Conservation (phyloP, 53 echinoderm and acorn worm genomes). For the Actinopyga echinites region DNA sequence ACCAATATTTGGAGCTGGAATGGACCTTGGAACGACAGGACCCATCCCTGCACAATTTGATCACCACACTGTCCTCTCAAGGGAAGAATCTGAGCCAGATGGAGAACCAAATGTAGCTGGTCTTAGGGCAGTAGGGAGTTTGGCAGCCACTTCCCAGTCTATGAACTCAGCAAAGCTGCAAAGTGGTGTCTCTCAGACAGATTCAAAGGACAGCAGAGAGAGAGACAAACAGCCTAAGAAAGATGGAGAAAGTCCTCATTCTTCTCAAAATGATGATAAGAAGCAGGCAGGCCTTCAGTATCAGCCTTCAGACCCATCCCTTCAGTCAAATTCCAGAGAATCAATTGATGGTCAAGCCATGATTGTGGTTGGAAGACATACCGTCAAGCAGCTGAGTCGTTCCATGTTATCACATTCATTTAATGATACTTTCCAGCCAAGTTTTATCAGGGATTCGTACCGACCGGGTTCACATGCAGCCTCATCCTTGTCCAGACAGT, state of each 20-base stretch:
- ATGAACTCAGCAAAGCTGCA: too few relatives aligned
- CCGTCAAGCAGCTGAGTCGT: slow-evolving; percentile 22
- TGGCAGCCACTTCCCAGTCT: neutral
- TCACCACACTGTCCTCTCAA: neutral
- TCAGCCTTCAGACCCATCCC: neutral
- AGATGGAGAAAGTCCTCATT: too few relatives aligned
- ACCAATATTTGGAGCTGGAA: neutral
- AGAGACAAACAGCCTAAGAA: too few relatives aligned
- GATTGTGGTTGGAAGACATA: slow-evolving; percentile 48
- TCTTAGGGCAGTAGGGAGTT: neutral
- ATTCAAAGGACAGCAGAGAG: too few relatives aligned
- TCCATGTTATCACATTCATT: slow-evolving; percentile 1
- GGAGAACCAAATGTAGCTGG: slow-evolving; percentile 14
- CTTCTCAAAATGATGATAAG: neutral
- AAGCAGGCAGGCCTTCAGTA: neutral
- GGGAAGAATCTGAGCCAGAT: slow-evolving; percentile 37
- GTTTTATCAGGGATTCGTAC: too few relatives aligned
- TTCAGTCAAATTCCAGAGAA: neutral
- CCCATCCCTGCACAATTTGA: neutral
- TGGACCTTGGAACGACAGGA: neutral
- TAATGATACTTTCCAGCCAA: slow-evolving; percentile 13
- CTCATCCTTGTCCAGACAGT: too few relatives aligned
- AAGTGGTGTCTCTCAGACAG: too few relatives aligned
- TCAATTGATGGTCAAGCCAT: slow-evolving; percentile 51
- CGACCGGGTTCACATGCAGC: too few relatives aligned